Evolutionary conservation across 2,888 invertebrate species (phyloP).

Genomic region (Pasiphila rectangulata): DNA sequence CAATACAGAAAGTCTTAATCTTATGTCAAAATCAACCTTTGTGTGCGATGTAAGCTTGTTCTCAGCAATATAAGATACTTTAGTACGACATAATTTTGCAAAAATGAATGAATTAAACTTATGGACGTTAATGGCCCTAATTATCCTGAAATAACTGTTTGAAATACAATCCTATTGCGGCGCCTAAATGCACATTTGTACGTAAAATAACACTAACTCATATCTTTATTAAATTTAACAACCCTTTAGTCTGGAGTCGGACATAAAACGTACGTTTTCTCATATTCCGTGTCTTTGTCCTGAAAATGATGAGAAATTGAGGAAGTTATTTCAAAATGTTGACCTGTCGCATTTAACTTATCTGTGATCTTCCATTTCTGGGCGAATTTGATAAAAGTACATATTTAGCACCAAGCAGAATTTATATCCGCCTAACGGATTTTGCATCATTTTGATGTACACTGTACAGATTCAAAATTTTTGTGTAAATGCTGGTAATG

Average conservation of each 20-base stretch:
- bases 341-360: conserved; percentile 52
- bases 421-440: too few species aligned
- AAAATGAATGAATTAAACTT: not conserved
- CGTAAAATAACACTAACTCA: conserved; percentile 31
- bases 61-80: too few species aligned
- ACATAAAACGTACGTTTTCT: conserved; percentile 36
- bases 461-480: too few species aligned
- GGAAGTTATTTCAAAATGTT: conserved; percentile 53
- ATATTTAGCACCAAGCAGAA: too few species aligned
- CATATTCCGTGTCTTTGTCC: conserved; percentile 61
- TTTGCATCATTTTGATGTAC: too few species aligned
- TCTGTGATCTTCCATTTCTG: conserved; percentile 43
- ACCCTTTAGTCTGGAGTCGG: conserved; percentile 28
- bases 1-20: too few species aligned
- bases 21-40: too few species aligned
- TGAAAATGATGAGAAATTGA: conserved; percentile 50
- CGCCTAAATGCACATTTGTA: conserved; percentile 12
- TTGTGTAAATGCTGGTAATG: too few species aligned
- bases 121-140: conserved; percentile 11
- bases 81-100: too few species aligned
- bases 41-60: too few species aligned
- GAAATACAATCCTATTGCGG: conserved; percentile 11
- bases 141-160: conserved; percentile 9
- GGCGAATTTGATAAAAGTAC: not conserved
- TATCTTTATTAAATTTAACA: conserved; percentile 41